These are phyloP conservation scores for Drosophila sucinea DNA, from an alignment of 1,140 invertebrate species.

Conservation along the genomic window DNA sequence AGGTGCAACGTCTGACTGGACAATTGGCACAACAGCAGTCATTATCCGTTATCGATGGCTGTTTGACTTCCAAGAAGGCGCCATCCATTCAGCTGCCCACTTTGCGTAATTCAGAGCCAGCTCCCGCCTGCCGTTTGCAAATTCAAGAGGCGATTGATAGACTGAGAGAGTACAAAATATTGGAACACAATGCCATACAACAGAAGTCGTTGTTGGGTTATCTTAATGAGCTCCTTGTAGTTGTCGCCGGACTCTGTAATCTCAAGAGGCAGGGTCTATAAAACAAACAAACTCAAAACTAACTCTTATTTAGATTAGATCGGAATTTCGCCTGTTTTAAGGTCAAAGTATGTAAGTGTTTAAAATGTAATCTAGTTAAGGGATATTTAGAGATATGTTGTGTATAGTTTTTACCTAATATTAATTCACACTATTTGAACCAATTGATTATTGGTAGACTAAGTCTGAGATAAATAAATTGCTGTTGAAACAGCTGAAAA, in stretches of 20 bases:
- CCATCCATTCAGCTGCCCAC: slow-evolving; percentile 67
- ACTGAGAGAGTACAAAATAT: slow-evolving; percentile 66
- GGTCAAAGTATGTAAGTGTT: slow-evolving; percentile 7
- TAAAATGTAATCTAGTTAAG: slow-evolving; percentile 17
- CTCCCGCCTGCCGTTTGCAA: slow-evolving; percentile 62
- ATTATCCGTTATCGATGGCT: slow-evolving; percentile 58
- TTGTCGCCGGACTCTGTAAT: slow-evolving; percentile 70
- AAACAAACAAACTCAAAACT: neutral
- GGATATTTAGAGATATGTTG: neutral
- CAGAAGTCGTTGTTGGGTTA: slow-evolving; percentile 66
- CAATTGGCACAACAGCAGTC: slow-evolving; percentile 68
- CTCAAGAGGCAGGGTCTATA: slow-evolving; percentile 67
- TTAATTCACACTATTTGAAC: neutral
- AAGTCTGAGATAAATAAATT: slow-evolving; percentile 1
- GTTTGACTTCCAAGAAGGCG: slow-evolving; percentile 61
- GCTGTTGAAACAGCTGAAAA: slow-evolving; percentile 6
- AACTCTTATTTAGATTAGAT: neutral
- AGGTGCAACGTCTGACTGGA: slow-evolving; percentile 55
- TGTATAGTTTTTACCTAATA: neutral
- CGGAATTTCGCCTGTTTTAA: slow-evolving; percentile 51
- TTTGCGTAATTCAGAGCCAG: slow-evolving; percentile 55
- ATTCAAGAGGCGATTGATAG: slow-evolving; percentile 61
- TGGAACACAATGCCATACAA: slow-evolving; percentile 65
- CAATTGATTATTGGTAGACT: neutral
- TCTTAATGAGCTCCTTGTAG: slow-evolving; percentile 73